Percentiles rank a stretch among this genome's conserved stretches.
These are phyloP conservation scores for Anodontia alba DNA, from an alignment of 2,888 invertebrate species.

Conservation along the genomic window DNA sequence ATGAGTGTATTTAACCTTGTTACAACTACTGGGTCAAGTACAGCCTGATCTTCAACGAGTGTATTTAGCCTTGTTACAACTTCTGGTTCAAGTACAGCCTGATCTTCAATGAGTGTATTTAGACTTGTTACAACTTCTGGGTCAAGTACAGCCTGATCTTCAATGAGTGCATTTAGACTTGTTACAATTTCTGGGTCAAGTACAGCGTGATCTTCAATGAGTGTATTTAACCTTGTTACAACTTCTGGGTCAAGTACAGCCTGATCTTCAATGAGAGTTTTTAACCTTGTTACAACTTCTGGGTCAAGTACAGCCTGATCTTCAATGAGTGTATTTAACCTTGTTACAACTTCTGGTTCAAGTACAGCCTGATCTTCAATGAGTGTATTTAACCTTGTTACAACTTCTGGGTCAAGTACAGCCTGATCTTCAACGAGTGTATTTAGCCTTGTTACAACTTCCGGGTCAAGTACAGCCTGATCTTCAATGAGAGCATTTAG, in stretches of 20 bases:
- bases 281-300: conserved; percentile 59
- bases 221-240: conserved; percentile 64
- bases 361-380: conserved; percentile 57
- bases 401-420: conserved; percentile 5
- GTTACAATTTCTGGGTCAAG: background rate
- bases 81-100: conserved; percentile 57
- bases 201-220: conserved; percentile 47
- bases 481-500: too few species aligned
- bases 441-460: too few species aligned
- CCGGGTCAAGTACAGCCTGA: too few species aligned
- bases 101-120: conserved; percentile 64
- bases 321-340: too few species aligned
- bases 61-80: conserved; percentile 64
- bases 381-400: background rate
- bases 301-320: conserved; percentile 59
- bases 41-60: conserved; percentile 57
- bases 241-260: conserved; percentile 56
- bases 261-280: conserved; percentile 64
- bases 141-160: conserved; percentile 57
- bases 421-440: background rate
- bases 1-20: conserved; percentile 66
- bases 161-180: too few species aligned
- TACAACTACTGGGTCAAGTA: conserved; percentile 53
- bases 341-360: conserved; percentile 45
- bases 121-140: conserved; percentile 57